Evolutionary conservation across 2,797 vertebrate genomes (phyloP), one percentile per base, ranked within the genome.

Genomic region (Phalanger gymnotis): DNA sequence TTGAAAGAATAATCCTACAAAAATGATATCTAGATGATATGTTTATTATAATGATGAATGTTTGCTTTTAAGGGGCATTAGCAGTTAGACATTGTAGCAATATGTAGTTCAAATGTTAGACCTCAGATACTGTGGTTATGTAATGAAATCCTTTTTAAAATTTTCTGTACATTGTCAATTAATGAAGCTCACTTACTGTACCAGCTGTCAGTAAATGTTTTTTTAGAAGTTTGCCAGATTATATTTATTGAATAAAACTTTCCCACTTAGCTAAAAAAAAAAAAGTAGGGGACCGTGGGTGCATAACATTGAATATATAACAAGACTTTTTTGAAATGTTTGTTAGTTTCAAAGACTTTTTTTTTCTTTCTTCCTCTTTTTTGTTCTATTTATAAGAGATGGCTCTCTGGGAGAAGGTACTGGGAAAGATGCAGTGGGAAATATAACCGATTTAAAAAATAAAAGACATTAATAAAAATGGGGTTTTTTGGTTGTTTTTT

Each of bases 231-330:
- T 99, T 98, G 99, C 99, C 98, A 98, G 96, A 98, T 98, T 99
- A 97, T 99, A 99, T 99, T 99, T 99, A 99, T 98, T 93, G 98
- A 99, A 99, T 99, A 99, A 99, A 99, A 97, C 95, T 94, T 90
- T 94, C 52, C 95, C 97, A 96, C 94, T 95, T 94, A 97, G 81
- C 89, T 28, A 95, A 53, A 97, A 98, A n/a, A n/a, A n/a, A n/a
- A n/a, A n/a, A n/a, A n/a, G n/a, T n/a, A n/a, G n/a, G n/a, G 31
- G 34, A 66, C 34, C 31, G n/a, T 16, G 34, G 57, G 10, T 31
- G 34, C 34, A 66, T 31, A 66, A 66, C 5, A 5, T n/a, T 66
- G 61, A n/a, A n/a, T 66, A n/a, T 66, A 66, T n/a, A 66, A 66
- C 34, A 66, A 66, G 61, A n/a, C 34, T 66, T 34, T 61, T 61